Percentiles rank a stretch among this genome's conserved stretches.
Conservation (phyloP, 2,797 vertebrate species). For the Valencia hispanica region DNA sequence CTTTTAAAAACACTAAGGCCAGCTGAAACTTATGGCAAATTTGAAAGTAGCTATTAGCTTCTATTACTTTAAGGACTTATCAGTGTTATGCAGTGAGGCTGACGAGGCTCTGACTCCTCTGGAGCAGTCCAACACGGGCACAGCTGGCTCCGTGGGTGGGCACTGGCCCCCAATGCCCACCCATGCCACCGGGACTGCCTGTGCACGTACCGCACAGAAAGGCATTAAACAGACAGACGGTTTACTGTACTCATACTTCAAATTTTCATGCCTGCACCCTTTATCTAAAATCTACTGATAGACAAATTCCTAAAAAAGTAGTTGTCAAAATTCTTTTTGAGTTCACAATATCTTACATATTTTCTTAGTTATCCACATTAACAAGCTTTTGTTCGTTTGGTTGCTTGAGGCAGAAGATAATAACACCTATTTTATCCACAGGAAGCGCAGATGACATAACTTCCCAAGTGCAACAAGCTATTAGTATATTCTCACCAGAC, state of each 20-base stretch:
- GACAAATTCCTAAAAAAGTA: neutral
- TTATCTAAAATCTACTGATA: constrained; percentile 1
- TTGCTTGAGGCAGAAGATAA: constrained; percentile 25
- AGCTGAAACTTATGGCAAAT: too few species aligned
- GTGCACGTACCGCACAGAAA: too few species aligned
- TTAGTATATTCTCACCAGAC: constrained; percentile 59
- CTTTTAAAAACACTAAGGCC: neutral
- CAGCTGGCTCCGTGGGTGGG: too few species aligned
- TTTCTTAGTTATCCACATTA: constrained; percentile 12
- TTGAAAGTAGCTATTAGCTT: neutral
- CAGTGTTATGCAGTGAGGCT: too few species aligned
- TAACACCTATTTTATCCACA: constrained; percentile 51
- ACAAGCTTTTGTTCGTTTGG: constrained; percentile 6
- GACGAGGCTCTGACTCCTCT: too few species aligned
- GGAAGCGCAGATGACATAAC: constrained; percentile 65
- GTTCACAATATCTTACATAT: neutral
- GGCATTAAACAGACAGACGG: too few species aligned
- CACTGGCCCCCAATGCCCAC: too few species aligned
- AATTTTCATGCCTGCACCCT: too few species aligned
- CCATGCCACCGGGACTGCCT: too few species aligned
- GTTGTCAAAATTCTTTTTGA: neutral
- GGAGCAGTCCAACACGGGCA: too few species aligned
- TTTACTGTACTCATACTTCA: too few species aligned
- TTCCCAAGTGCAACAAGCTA: constrained; percentile 55
- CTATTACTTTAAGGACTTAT: neutral